Evolutionary conservation across 2,113 vertebrate species (phyloP).

Genomic region (Empidonax alnorum): DNA sequence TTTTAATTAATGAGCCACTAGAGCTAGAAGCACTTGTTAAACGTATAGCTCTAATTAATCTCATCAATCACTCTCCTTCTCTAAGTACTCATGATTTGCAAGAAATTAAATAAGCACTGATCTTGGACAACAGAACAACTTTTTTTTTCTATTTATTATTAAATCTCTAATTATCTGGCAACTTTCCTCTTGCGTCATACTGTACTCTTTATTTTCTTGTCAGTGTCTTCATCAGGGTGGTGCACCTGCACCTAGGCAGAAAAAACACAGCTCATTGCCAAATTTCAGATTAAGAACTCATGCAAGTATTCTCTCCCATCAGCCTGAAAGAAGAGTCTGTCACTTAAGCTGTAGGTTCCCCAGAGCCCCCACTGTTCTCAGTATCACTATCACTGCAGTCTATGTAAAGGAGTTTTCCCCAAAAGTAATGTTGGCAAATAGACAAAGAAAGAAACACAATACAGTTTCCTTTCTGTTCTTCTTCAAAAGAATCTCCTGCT

Average conservation of each 20-base stretch:
- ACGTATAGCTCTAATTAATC: conserved; percentile 26
- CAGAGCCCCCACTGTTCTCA: not conserved
- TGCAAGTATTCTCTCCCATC: not conserved
- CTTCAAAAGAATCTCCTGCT: not conserved
- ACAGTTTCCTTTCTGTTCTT: not conserved
- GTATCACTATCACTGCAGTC: not conserved
- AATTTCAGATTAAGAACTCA: not conserved
- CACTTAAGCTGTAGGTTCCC: not conserved
- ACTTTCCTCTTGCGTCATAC: not conserved
- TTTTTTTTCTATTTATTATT: not conserved
- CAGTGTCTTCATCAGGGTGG: not conserved
- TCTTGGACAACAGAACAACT: not conserved
- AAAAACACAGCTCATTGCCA: not conserved
- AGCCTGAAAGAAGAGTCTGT: not conserved
- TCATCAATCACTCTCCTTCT: not conserved
- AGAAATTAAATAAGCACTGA: not conserved
- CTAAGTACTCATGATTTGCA: not conserved
- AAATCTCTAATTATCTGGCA: not conserved
- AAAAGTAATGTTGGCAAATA: not conserved
- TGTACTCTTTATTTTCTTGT: not conserved
- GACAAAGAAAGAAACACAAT: not conserved
- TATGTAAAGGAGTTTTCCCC: not conserved
- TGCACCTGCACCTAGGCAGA: not conserved
- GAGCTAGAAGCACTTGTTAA: conserved; percentile 11
- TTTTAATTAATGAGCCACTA: conserved; percentile 29